Base-by-base conservation (phyloP, 2,797 vertebrate species). In the Tragelaphus eurycerus region DNA sequence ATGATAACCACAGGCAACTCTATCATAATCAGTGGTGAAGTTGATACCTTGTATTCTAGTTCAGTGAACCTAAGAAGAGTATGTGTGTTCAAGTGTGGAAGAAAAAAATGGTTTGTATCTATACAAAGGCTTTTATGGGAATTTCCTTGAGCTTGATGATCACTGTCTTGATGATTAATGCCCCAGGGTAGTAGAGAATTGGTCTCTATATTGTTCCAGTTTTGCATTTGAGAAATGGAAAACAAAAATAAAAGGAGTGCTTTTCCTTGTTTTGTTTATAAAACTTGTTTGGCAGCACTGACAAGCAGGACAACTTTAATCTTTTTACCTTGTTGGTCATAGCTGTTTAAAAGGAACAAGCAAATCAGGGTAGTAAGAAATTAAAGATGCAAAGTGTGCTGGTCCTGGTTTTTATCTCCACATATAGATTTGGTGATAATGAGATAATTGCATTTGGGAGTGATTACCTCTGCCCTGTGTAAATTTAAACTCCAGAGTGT, bases 331-430 rank as follows among this genome's bases (percentile, higher is more conserved):
- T 92, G n/a, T 74, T 4, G 62, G 50, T 59, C 82, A 83, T 38
- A 38, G 34, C n/a, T 93, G 55, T 46, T 97, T 90, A 59, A 93
- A 52, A 76, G 87, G 50, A 93, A 76, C 13, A 74, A 82, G 21
- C 25, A 54, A 67, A 87, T 21, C 76, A 96, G 38, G 54, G 78
- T 57, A 55, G 55, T 91, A 85, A 67, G 87, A 92, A 89, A 90
- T 94, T 43, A 92, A 93, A 92, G 48, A 34, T 76, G 59, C 76
- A 93, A 89, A 0, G 89, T 97, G 87, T 96, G 23, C 89, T 95
- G 52, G n/a, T 97, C 54, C 71, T 93, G 90, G 90, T 98, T n/a
- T 96, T 96, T 98, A 97, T 31, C 60, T 98, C 97, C 96, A 97
- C 52, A 59, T 97, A 95, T 76, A 96, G 96, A 97, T 97, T 96